A percentile compares a stretch with the other conserved stretches of the same genome.
These are phyloP conservation scores for Zosterops lateralis DNA, from an alignment of 2,113 vertebrate genomes.

Conservation along the genomic window DNA sequence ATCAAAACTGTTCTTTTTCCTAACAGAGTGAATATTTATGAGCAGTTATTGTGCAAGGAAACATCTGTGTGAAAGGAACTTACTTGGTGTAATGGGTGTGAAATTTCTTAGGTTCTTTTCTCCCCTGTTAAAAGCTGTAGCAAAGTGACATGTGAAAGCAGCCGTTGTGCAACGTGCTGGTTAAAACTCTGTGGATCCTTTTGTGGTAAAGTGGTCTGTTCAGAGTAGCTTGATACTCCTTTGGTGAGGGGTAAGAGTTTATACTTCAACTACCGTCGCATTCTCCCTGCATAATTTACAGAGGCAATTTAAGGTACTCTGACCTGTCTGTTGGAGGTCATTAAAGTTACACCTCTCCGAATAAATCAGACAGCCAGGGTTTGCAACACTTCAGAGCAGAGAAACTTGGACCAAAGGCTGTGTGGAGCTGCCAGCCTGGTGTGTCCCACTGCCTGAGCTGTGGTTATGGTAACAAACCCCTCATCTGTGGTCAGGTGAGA, in stretches of 20 bases:
- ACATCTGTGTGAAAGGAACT: background rate
- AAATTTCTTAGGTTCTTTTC: background rate
- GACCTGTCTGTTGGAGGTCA: background rate
- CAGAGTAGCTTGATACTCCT: background rate
- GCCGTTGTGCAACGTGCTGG: rapidly evolving
- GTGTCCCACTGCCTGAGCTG: background rate
- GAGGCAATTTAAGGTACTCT: background rate
- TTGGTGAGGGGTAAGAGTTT: background rate
- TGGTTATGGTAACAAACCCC: background rate
- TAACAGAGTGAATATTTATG: background rate
- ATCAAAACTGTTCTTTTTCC: background rate
- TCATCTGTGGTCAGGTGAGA: background rate
- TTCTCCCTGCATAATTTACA: background rate
- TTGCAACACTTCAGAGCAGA: background rate
- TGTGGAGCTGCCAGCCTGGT: background rate
- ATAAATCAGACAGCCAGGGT: background rate
- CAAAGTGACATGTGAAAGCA: background rate
- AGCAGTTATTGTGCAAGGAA: background rate
- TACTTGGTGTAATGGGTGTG: background rate
- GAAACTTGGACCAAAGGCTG: background rate
- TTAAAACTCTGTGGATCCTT: background rate
- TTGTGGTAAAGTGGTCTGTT: background rate
- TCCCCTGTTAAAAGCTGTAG: background rate
- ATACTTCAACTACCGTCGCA: background rate
- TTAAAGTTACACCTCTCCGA: background rate